Conservation (phyloP, 2,113 vertebrate species). For the Crypturellus undulatus region DNA sequence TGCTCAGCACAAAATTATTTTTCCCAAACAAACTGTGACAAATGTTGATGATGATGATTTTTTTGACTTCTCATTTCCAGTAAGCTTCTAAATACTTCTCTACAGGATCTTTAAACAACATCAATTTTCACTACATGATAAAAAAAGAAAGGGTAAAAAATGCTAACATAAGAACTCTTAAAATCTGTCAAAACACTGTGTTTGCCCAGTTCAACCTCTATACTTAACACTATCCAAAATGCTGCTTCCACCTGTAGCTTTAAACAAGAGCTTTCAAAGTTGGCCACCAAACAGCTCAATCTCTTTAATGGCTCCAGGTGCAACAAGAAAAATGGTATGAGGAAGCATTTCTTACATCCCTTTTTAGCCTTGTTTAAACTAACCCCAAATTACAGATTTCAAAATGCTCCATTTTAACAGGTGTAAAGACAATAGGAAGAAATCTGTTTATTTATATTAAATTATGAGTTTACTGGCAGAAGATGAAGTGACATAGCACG, state of each 20-base stretch:
- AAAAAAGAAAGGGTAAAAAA: slow-evolving; percentile 16
- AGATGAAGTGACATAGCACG: no score
- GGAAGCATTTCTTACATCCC: neutral
- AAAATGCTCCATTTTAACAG: neutral
- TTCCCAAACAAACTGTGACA: neutral
- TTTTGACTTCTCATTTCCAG: slow-evolving; percentile 6
- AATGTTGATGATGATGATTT: neutral
- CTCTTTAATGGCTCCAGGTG: neutral
- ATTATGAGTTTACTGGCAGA: neutral
- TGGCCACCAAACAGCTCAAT: slow-evolving; percentile 5
- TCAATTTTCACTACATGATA: neutral
- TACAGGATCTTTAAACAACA: neutral
- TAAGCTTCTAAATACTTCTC: neutral
- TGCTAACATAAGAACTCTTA: neutral
- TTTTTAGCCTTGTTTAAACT: neutral
- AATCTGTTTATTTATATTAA: neutral
- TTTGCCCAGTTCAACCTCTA: neutral
- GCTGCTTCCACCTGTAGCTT: neutral
- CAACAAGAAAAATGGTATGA: neutral
- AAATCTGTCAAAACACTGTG: neutral
- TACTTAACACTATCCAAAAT: neutral
- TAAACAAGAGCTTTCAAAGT: neutral
- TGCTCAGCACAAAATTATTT: neutral
- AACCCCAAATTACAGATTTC: neutral
- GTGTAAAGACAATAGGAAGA: neutral